Base-by-base conservation (phyloP, 2,797 vertebrate genomes). In the Rachycentron canadum region DNA sequence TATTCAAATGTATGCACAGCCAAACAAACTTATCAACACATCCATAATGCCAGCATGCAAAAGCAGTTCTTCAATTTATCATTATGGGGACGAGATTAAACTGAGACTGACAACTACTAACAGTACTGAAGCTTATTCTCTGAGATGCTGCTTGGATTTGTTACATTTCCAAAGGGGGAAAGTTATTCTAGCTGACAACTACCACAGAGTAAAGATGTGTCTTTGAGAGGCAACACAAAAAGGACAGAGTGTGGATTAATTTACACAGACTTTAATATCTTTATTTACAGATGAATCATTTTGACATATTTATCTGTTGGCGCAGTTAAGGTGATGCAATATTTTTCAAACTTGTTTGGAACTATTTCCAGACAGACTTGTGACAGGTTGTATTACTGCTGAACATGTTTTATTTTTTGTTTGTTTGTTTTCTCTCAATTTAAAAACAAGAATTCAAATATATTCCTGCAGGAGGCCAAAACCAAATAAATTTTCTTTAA, bases 241-340 rank as follows among this genome's bases (percentile, higher is more conserved):
- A 78, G 14, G 58, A 86, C 58, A 76, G 26, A 45, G n/a, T 1
- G 25, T 52, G 30, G 94, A 88, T 90, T 92, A 93, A 98, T 99
- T 98, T 99, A 99, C 97, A 99, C 97, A 98, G 96, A 98, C 93
- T 97, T 99, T 97, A 97, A 97, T 97, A 97, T 96, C 97, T 98
- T 97, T 99, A 99, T 99, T 98, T 99, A 99, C 97, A 99, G 95
- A 97, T 97, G 96, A 95, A 91, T 91, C 87, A 74, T 86, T 80
- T 83, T 91, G 88, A 92, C 86, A 92, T 86, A 87, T 84, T 90
- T 91, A 89, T 94, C 94, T 83, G 81, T 91, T 92, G 91, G 84
- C 82, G 77, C 87, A 86, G 78, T 92, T 92, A 90, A 80, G 84
- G 86, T 86, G 83, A 91, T 88, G 90, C 83, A 86, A 58, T 86